Base-by-base conservation (phyloP, 1,140 invertebrate species). In the Pseudomyrmex dendroicus region DNA sequence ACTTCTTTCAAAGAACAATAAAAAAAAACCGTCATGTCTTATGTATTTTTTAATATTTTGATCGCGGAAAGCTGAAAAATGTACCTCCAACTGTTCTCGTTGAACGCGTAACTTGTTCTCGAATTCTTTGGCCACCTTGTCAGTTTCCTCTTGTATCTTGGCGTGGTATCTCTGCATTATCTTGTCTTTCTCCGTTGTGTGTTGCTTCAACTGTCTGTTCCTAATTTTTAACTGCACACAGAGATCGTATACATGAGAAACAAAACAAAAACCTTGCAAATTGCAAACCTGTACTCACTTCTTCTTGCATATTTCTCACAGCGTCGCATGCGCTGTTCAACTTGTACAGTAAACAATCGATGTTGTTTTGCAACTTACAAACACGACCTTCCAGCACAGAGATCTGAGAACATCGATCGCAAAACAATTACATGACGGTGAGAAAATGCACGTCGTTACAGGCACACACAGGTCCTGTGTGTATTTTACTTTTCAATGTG, bases 181-280 rank as follows among this genome's bases (percentile, higher is more conserved):
- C 87, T 96, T 96, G 89, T 97, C 96, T 86, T 96, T 97, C 64
- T 98, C 97, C 20, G 97, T 93, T 35, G 96, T 95, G 70, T 96
- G 95, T 91, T 97, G 96, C 83, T 95, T 96, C 0, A 98, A 91
- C 72, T 95, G 94, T 77, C 96, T 92, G 83, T 97, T 96, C 89
- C 96, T 96, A 84, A 97, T 96, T 88, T 95, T 95, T 5, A 97
- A 68, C 92, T 93, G 20, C 8, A 5, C 35, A 86, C 15, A 61
- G n/a, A 83, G 25, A 77, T 62, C 17, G 1, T 17, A 50, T 62
- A 15, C 67, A 22, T 12, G 7, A 46, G n/a, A 56, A 44, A 48
- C 8, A 82, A 64, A 48, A 25, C 9, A 68, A 63, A 22, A 13
- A 25, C 20, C 56, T 54, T 52, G n/a, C n/a, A 48, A 72, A 68